Evolutionary conservation across 1,140 invertebrate species (phyloP), one percentile per base, ranked within the genome.

Genomic region (Maniola jurtina): DNA sequence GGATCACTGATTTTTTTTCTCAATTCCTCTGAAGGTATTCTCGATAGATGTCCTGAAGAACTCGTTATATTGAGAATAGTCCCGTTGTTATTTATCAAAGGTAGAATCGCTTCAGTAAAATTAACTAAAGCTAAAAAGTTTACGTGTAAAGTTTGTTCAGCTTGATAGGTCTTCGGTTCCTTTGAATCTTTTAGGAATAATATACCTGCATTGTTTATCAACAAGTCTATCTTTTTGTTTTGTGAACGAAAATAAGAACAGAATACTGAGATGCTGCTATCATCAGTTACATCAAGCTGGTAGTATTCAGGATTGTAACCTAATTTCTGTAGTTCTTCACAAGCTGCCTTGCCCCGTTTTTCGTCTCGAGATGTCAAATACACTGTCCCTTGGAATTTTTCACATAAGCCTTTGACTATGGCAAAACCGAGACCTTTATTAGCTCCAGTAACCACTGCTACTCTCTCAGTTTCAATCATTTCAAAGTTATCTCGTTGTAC

Each of bases 121-220:
- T 92, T 88, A 5, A 94, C 80, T 9, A 94, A 92, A 13, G 91
- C 91, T 70, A 93, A 94, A 79, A 94, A 96, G 81, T 97, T 97
- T 0, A 94, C 92, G 36, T 79, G 76, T 2, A 95, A 74, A 2
- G 95, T 96, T 47, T 94, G 90, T 75, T 94, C 92, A 9, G 95
- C 96, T 92, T 97, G 95, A 54, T 92, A 89, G 4, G 72, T 59
- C 75, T 95, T 93, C 10, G 95, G 91, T 79, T 94, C 94, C 69
- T 92, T 92, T 0, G 94, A 91, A 72, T 89, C 85, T 71, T 88
- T 86, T 72, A 93, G 93, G 82, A 93, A 97, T 11, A 95, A 92
- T 72, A 97, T 95, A 0, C 94, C 96, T 50, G 96, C 96, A 92
- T 98, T 98, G 79, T 97, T 97, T 11, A 98, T 92, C 6, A 97